Percentiles rank a stretch among this genome's conserved stretches.
Conservation (phyloP, 2,888 invertebrate genomes). For the Mythimna loreyi region DNA sequence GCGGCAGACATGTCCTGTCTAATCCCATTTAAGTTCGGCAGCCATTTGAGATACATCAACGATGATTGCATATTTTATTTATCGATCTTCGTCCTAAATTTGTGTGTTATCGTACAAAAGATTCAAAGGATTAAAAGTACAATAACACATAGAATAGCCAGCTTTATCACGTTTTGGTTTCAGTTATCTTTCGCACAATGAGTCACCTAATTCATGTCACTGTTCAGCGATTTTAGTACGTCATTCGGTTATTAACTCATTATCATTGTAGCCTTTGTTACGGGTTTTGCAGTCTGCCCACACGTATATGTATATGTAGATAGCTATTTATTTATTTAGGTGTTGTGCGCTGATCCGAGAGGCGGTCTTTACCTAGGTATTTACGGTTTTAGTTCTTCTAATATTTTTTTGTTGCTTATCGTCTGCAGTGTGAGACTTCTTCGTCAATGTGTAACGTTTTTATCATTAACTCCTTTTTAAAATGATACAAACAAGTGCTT, state of each 20-base stretch:
- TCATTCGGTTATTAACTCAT: constrained; percentile 43
- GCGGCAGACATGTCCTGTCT: too few relatives aligned
- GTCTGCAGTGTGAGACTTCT: neutral
- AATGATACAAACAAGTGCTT: too few relatives aligned
- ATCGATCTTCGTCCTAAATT: neutral
- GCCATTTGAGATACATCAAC: too few relatives aligned
- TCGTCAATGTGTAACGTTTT: neutral
- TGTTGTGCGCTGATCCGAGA: neutral
- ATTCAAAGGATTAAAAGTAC: constrained; percentile 25
- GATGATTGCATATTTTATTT: neutral
- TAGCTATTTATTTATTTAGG: constrained; percentile 3
- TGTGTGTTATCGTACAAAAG: constrained; percentile 20
- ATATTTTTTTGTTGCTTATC: neutral
- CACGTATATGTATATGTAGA: too few relatives aligned
- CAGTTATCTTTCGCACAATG: constrained; percentile 29
- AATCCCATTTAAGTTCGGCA: too few relatives aligned
- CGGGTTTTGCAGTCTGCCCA: constrained; percentile 1
- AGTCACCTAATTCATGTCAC: constrained; percentile 45
- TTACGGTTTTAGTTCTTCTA: neutral
- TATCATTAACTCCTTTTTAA: neutral
- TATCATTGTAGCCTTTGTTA: constrained; percentile 39
- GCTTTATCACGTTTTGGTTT: constrained; percentile 36
- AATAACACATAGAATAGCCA: constrained; percentile 11
- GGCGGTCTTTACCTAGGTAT: neutral
- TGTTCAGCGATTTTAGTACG: constrained; percentile 32